A percentile compares a stretch with the other conserved stretches of the same genome.
Conservation (phyloP, 92 coral and sea anemone genomes). For the Phenganax marumi region DNA sequence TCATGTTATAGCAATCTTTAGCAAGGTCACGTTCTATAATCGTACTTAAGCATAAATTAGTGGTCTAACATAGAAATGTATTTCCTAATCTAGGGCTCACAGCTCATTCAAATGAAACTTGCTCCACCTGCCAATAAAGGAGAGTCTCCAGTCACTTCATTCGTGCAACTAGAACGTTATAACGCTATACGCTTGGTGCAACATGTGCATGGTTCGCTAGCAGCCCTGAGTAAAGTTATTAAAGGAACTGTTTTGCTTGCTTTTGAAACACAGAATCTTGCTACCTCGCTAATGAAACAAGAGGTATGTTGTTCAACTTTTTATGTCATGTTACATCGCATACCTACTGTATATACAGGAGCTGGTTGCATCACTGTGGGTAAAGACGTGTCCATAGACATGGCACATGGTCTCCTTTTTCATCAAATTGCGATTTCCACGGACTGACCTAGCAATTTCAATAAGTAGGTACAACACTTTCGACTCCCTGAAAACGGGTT, state of each 20-base stretch:
- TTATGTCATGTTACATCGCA: neutral
- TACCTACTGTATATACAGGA: neutral
- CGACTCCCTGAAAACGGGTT: no score
- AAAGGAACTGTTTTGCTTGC: conserved; percentile 86
- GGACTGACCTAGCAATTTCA: no score
- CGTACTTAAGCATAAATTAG: neutral
- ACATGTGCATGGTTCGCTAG: conserved; percentile 89
- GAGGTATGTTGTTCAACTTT: conserved; percentile 59
- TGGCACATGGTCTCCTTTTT: no score
- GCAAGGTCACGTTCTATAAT: no score
- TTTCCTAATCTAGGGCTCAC: conserved; percentile 75
- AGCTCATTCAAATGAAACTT: conserved; percentile 89
- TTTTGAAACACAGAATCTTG: conserved; percentile 87
- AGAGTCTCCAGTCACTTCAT: conserved; percentile 97
- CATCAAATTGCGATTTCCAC: no score
- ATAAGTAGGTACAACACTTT: no score
- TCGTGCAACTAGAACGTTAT: conserved; percentile 88
- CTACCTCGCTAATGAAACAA: conserved; percentile 81
- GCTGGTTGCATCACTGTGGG: neutral
- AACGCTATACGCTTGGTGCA: conserved; percentile 85
- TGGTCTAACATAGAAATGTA: no score
- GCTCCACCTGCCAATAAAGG: conserved; percentile 87
- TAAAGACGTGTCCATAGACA: no score
- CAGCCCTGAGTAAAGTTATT: conserved; percentile 94
- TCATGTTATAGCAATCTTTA: no score